phyloP scores from a whole-genome alignment of 2,888 invertebrate species.

The Osedax fenrisi region DNA sequence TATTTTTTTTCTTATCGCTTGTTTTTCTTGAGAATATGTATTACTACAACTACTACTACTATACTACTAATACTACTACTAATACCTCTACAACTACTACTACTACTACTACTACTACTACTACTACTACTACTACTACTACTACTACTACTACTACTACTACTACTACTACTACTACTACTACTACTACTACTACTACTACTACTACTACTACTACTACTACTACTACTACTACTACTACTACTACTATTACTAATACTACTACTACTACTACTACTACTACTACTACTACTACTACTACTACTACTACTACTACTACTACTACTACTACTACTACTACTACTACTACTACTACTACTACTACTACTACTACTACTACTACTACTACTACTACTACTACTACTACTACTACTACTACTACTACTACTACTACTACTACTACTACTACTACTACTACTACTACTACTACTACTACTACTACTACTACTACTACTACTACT shows the following conservation, averaged over 20 bases:
- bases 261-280: background rate
- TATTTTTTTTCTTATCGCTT: no score
- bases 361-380: constrained; percentile 5
- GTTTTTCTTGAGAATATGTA: no score
- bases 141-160: constrained; percentile 8
- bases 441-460: background rate
- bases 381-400: background rate
- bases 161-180: constrained; percentile 18
- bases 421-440: background rate
- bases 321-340: background rate
- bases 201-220: constrained; percentile 5
- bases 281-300: constrained; percentile 7
- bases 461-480: constrained; percentile 4
- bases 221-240: constrained; percentile 12
- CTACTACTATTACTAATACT: no score
- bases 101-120: constrained; percentile 22
- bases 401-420: constrained; percentile 6
- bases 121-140: background rate
- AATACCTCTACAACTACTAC: constrained; percentile 16
- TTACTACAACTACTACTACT: no score
- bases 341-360: background rate
- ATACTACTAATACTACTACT: no score
- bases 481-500: constrained; percentile 3
- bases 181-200: constrained; percentile 6
- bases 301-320: constrained; percentile 12